These are phyloP conservation scores for Coelopa pilipes DNA, from an alignment of 2,888 invertebrate species.

Conservation along the genomic window DNA sequence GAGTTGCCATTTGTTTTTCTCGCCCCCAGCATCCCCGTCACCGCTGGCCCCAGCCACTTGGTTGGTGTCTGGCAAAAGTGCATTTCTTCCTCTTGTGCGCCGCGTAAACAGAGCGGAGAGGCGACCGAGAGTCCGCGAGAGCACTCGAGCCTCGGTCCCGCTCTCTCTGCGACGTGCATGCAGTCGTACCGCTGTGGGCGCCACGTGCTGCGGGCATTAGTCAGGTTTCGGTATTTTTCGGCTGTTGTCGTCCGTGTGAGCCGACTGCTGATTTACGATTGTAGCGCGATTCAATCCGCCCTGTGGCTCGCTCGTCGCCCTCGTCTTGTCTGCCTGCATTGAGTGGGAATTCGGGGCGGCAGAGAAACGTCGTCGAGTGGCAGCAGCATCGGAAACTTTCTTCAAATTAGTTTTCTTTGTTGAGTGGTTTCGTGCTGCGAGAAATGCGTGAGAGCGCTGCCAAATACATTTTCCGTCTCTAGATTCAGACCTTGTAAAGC, in stretches of 20 bases:
- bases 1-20: slow-evolving; percentile 31
- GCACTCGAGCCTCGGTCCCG: neutral
- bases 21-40: slow-evolving; percentile 9
- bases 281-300: neutral
- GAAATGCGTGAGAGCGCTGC: too few species aligned
- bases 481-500: too few species aligned
- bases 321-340: neutral
- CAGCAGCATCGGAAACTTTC: neutral
- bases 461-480: too few species aligned
- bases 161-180: slow-evolving; percentile 5
- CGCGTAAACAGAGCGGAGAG: slow-evolving; percentile 1
- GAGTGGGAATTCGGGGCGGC: neutral
- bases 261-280: neutral
- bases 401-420: neutral
- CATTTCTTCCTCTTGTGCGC: neutral
- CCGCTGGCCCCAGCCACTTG: too few species aligned
- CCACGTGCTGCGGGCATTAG: slow-evolving; percentile 16
- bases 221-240: slow-evolving; percentile 12
- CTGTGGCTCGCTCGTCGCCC: neutral
- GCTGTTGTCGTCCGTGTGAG: neutral
- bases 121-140: neutral
- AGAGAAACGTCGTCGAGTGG: neutral
- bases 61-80: neutral
- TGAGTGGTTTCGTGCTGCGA: neutral
- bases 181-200: neutral